Evolutionary conservation across 1,140 invertebrate species (phyloP).

Genomic region (Protaetia brevitarsis): DNA sequence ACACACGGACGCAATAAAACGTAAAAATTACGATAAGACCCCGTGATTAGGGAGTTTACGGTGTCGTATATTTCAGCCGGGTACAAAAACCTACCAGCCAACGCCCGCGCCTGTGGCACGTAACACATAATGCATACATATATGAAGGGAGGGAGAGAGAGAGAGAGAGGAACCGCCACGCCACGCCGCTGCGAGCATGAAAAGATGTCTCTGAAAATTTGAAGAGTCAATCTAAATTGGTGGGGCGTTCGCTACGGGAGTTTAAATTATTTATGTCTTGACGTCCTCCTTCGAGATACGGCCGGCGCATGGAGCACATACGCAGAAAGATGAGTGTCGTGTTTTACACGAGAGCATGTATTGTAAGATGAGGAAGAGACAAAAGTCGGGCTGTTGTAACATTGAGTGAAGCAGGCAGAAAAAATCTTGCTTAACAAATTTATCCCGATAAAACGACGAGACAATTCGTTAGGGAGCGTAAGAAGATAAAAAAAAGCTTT

Average conservation of each 20-base stretch:
- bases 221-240: slow-evolving; percentile 15
- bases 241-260: neutral
- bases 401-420: too few species aligned
- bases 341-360: too few species aligned
- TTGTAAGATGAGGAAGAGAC: too few species aligned
- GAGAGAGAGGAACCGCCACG: neutral
- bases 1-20: too few species aligned
- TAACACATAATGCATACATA: too few species aligned
- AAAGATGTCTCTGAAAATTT: slow-evolving; percentile 14
- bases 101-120: neutral
- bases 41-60: neutral
- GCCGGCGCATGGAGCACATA: too few species aligned
- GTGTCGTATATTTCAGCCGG: neutral
- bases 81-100: neutral
- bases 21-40: neutral
- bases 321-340: too few species aligned
- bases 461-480: too few species aligned
- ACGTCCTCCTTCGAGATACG: neutral
- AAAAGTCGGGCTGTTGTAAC: too few species aligned
- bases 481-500: too few species aligned
- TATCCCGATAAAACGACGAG: too few species aligned
- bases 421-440: too few species aligned
- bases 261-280: slow-evolving; percentile 8
- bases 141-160: neutral
- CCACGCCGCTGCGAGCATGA: neutral